Percentiles rank a stretch among this genome's conserved stretches.
Conservation (phyloP, 2,888 invertebrate genomes). For the Thereva nobilitata region DNA sequence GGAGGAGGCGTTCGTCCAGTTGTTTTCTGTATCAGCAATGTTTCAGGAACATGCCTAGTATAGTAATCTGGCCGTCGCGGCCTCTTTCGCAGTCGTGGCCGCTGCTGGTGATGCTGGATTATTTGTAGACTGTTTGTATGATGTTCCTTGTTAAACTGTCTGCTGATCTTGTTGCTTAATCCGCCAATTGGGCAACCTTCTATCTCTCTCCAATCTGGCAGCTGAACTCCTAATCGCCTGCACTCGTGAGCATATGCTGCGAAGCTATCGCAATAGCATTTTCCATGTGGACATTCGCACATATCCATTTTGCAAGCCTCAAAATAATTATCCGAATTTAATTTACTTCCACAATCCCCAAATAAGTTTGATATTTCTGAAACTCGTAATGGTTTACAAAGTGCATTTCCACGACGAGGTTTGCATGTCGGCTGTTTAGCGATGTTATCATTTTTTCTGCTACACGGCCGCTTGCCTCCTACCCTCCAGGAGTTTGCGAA, state of each 20-base stretch:
- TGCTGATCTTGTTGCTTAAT: not conserved
- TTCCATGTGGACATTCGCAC: constrained; percentile 80
- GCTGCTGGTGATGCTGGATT: constrained; percentile 42
- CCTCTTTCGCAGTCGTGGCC: constrained; percentile 38
- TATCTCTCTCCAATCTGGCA: constrained; percentile 72
- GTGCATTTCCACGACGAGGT: constrained; percentile 59
- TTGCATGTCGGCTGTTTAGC: constrained; percentile 60
- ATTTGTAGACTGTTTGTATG: constrained; percentile 22
- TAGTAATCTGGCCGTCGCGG: constrained; percentile 47
- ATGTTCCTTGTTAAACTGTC: constrained; percentile 6
- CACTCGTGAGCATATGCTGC: constrained; percentile 90
- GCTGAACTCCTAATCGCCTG: constrained; percentile 72
- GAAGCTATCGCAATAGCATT: constrained; percentile 88
- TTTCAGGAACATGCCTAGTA: constrained; percentile 56
- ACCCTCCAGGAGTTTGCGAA: constrained; percentile 92
- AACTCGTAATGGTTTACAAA: constrained; percentile 62
- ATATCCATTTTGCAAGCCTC: constrained; percentile 86
- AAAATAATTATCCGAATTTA: constrained; percentile 81
- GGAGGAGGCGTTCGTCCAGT: constrained; percentile 58
- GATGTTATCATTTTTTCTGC: constrained; percentile 61
- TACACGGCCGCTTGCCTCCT: constrained; percentile 76
- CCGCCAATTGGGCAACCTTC: constrained; percentile 66
- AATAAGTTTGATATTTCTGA: constrained; percentile 64
- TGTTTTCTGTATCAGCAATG: constrained; percentile 52
- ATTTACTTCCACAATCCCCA: constrained; percentile 74